These are phyloP conservation scores for Bos javanicus DNA, from an alignment of 2,113 vertebrate genomes.

Conservation along the genomic window DNA sequence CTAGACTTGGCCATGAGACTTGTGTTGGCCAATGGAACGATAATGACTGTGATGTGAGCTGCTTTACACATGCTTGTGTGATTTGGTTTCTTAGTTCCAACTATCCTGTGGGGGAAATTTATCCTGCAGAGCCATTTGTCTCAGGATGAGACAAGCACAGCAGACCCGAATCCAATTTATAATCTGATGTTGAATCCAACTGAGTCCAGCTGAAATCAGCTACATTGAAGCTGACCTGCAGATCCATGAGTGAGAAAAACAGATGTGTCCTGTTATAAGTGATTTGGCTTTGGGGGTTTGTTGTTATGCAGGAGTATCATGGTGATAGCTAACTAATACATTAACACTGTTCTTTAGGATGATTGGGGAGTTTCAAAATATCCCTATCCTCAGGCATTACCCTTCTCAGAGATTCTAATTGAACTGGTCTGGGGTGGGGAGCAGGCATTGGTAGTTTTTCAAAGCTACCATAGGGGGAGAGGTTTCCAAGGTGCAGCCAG, in stretches of 20 bases:
- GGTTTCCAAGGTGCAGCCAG: neutral
- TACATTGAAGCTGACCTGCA: neutral
- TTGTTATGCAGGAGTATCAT: neutral
- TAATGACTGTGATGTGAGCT: neutral
- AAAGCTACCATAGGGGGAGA: neutral
- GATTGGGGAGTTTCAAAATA: neutral
- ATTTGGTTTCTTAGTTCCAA: neutral
- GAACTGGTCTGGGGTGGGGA: neutral
- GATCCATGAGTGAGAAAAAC: neutral
- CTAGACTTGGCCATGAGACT: neutral
- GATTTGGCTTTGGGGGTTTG: neutral
- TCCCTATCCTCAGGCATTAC: neutral
- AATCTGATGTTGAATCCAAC: constrained; percentile 3
- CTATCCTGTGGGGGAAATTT: neutral
- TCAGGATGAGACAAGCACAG: neutral
- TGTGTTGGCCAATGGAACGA: neutral
- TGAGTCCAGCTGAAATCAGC: neutral
- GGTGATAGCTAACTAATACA: neutral
- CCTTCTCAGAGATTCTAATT: neutral
- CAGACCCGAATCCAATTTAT: neutral
- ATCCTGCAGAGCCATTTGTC: neutral
- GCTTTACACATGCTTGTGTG: neutral
- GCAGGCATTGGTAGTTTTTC: neutral
- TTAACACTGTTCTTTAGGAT: neutral
- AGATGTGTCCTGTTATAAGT: neutral